phyloP scores from a whole-genome alignment of 2,888 invertebrate genomes.

The Chrysolina haemoptera region DNA sequence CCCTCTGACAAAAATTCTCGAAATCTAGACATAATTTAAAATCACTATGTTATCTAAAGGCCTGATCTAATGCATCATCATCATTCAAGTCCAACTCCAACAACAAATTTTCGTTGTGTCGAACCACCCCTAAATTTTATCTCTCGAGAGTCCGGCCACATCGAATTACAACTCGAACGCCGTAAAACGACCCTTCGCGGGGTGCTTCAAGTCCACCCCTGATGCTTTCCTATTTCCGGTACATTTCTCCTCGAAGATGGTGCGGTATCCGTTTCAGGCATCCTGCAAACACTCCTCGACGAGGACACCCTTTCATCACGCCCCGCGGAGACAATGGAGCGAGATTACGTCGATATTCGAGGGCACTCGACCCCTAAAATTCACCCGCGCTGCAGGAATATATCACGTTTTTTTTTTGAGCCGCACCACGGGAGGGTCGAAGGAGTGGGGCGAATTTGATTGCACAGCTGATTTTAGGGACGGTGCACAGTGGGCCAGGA shows the following conservation, averaged over 20 bases:
- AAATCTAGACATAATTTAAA: too few relatives aligned
- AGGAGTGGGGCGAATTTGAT: not conserved
- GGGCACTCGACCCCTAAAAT: constrained; percentile 24
- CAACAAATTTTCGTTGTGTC: not conserved
- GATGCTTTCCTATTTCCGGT: constrained; percentile 24
- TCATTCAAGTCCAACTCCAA: too few relatives aligned
- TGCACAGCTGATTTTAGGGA: not conserved
- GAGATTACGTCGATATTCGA: constrained; percentile 31
- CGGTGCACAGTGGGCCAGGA: too few relatives aligned
- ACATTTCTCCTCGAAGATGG: constrained; percentile 34
- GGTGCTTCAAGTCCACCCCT: not conserved
- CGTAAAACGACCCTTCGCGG: not conserved
- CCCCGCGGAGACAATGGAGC: constrained; percentile 21
- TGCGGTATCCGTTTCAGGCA: constrained; percentile 42
- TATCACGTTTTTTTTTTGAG: constrained; percentile 12
- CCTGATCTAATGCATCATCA: too few relatives aligned
- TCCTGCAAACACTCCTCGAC: constrained; percentile 43
- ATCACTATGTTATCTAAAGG: too few relatives aligned
- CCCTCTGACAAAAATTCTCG: too few relatives aligned
- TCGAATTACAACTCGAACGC: not conserved
- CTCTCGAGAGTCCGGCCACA: constrained; percentile 8
- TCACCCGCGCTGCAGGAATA: not conserved
- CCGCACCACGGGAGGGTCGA: not conserved
- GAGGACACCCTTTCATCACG: constrained; percentile 35
- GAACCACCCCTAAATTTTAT: constrained; percentile 6